Base-by-base conservation (phyloP, 2,113 vertebrate species). In the Rhodinocichla rosea region DNA sequence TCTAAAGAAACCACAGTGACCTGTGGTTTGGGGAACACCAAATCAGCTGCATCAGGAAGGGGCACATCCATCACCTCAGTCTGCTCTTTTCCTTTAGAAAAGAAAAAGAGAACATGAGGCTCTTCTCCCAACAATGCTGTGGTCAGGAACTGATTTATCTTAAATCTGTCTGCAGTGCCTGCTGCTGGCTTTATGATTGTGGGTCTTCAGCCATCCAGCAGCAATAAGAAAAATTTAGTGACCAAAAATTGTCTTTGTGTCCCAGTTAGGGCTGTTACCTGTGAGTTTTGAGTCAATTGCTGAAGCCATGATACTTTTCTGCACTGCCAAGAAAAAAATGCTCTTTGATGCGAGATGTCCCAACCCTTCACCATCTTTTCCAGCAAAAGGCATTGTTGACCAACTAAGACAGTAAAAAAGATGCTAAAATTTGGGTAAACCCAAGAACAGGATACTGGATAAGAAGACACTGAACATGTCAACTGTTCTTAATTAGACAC, bases 201-300 rank as follows among this genome's bases (percentile, higher is more conserved):
- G 56, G 24, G 32, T 86, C 79, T 93, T 94, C 63, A 90, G 55
- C 42, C 35, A 88, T 71, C 63, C 68, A 92, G 53, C 24, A 93
- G 47, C 71, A 93, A n/a, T 52, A 90, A 76, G 87, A 94, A 70
- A 74, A 94, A 95, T 90, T 86, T 71, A 95, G 47, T 74, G 68
- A 83, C 71, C 30, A 93, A 80, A 83, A 83, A 70, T 93, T 67
- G 32, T 88, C 44, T 80, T 83, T 4, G 3, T 8, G 5, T 93
- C 68, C 53, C 53, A 82, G 71, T 77, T 78, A 79, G 21, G 53
- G 27, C 50, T 93, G 37, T 80, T 65, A 78, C 24, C 40, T 94
- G 57, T 87, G 50, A 91, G 57, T 37, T 87, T 50, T 53, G 22
- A 84, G 45, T 56, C 50, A 42, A 21, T 37, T 87, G 55, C 40